Conservation (phyloP, 2,113 vertebrate species). For the Stictonetta naevosa region DNA sequence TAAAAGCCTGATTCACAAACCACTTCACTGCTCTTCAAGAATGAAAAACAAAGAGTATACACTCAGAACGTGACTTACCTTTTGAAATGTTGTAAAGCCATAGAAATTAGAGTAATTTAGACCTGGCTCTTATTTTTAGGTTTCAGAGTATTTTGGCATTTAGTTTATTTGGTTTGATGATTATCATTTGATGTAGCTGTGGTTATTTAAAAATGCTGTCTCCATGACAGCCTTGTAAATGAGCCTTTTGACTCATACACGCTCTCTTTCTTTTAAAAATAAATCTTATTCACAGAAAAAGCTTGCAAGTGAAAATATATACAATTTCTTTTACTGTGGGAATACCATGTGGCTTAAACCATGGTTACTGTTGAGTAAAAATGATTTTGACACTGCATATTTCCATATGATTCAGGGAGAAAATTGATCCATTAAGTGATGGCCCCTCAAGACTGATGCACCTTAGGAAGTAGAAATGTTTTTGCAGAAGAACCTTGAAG, state of each 20-base stretch:
- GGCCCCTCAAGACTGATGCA: not conserved
- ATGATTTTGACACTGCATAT: not conserved
- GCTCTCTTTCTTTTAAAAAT: constrained; percentile 67
- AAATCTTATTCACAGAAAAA: constrained; percentile 75
- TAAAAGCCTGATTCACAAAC: constrained; percentile 68
- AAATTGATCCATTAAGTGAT: not conserved
- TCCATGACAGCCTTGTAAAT: constrained; percentile 65
- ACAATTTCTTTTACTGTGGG: constrained; percentile 34
- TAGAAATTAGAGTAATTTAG: constrained; percentile 63
- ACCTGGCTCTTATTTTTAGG: constrained; percentile 66
- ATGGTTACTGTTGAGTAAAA: not conserved
- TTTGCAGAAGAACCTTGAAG: not conserved
- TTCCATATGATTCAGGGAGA: not conserved
- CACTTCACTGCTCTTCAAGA: constrained; percentile 70
- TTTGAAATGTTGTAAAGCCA: constrained; percentile 38
- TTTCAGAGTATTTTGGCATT: constrained; percentile 68
- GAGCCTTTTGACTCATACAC: constrained; percentile 62
- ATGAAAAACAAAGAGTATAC: constrained; percentile 71
- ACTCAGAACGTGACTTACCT: constrained; percentile 54
- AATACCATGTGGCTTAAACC: constrained; percentile 11
- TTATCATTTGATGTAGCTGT: constrained; percentile 69
- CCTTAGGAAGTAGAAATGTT: not conserved
- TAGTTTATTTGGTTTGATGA: constrained; percentile 71
- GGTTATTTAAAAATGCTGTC: constrained; percentile 71
- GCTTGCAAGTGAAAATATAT: constrained; percentile 67